Evolutionary conservation across 2,113 vertebrate species (phyloP).

Genomic region (Serilophus lunatus): DNA sequence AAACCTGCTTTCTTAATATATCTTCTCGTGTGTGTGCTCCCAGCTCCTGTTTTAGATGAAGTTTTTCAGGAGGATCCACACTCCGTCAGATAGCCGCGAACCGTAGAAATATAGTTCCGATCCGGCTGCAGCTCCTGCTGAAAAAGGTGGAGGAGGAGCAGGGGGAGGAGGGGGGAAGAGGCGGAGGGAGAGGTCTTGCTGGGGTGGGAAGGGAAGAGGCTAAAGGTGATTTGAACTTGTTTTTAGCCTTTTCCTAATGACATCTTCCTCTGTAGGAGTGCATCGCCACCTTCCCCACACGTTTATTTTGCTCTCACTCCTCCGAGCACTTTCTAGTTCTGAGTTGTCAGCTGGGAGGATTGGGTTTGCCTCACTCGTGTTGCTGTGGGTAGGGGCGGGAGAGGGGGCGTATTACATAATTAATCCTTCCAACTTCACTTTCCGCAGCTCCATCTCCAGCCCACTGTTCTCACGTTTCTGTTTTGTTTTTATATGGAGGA

Average conservation of each 20-base stretch:
- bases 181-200: neutral
- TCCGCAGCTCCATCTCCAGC: conserved; percentile 3
- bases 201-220: neutral
- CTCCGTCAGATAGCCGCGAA: neutral
- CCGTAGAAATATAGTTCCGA: neutral
- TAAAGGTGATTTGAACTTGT: conserved; percentile 1
- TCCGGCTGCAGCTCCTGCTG: neutral
- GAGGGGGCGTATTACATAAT: conserved; percentile 50
- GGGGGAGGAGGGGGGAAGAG: neutral
- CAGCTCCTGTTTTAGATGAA: neutral
- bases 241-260: neutral
- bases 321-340: neutral
- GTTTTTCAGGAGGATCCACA: neutral
- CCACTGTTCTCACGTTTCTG: conserved; percentile 43
- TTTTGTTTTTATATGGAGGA: conserved; percentile 27
- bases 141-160: neutral
- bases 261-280: neutral
- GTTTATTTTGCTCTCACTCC: neutral
- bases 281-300: conserved; percentile 3
- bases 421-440: conserved; percentile 41
- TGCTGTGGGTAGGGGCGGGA: conserved; percentile 21
- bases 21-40: neutral
- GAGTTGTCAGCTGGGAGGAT: neutral
- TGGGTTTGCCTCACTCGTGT: conserved; percentile 16
- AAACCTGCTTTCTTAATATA: neutral